A percentile compares a stretch with the other conserved stretches of the same genome.
These are phyloP conservation scores for Sarcophaga carnaria DNA, from an alignment of 2,888 invertebrate species.

Conservation along the genomic window DNA sequence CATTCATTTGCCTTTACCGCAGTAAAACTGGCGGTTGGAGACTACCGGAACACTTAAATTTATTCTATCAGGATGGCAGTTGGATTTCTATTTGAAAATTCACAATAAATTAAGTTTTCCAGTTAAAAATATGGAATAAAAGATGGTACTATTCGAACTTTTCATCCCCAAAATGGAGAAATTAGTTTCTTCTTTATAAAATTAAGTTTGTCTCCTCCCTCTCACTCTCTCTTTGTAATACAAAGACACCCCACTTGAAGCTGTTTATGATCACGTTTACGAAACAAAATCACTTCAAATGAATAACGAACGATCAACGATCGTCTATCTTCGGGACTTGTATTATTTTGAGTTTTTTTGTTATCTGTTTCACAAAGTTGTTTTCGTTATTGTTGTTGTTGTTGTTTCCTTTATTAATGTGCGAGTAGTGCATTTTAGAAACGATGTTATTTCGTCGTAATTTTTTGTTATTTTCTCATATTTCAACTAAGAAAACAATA, in stretches of 20 bases:
- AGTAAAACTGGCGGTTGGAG: too few species aligned
- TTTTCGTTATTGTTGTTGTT: not conserved
- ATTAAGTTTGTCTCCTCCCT: not conserved
- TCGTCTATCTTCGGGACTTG: slow-evolving; percentile 46
- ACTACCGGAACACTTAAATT: too few species aligned
- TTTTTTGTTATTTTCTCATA: slow-evolving; percentile 57
- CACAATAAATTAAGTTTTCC: too few species aligned
- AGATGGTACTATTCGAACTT: not conserved
- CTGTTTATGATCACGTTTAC: slow-evolving; percentile 24
- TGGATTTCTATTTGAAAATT: too few species aligned
- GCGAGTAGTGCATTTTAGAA: slow-evolving; percentile 58
- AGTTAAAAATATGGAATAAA: too few species aligned
- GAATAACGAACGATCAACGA: slow-evolving; percentile 18
- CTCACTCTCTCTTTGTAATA: not conserved
- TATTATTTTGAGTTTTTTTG: too few species aligned
- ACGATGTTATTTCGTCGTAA: slow-evolving; percentile 57
- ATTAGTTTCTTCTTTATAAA: not conserved
- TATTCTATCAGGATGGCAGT: too few species aligned
- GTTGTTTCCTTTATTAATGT: slow-evolving; percentile 15
- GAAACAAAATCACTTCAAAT: slow-evolving; percentile 48
- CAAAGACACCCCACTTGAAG: not conserved
- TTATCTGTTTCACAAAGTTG: too few species aligned
- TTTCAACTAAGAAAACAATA: slow-evolving; percentile 60
- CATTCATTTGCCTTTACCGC: too few species aligned
- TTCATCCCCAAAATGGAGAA: slow-evolving; percentile 48